phyloP scores from a whole-genome alignment of 2,797 vertebrate genomes.

The Erithacus rubecula region DNA sequence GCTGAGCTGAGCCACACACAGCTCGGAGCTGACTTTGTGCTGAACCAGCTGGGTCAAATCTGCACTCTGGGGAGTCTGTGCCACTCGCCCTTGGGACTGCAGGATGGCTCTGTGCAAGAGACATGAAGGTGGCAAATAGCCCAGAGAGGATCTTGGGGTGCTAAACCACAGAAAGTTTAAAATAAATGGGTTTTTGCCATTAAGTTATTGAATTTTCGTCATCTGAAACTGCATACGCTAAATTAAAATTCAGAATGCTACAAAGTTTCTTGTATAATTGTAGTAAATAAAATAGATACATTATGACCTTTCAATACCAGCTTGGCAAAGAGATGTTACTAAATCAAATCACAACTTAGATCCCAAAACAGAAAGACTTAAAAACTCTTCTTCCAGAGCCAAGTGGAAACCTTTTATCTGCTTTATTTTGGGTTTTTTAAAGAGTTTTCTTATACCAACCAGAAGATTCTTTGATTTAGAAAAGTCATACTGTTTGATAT shows the following conservation, averaged over 20 bases:
- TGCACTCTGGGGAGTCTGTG: not conserved
- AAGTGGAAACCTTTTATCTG: not conserved
- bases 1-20: not conserved
- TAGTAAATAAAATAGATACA: not conserved
- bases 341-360: not conserved
- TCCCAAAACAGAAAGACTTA: not conserved
- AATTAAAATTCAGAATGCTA: not conserved
- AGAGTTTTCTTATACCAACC: not conserved
- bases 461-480: not conserved
- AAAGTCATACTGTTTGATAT: accelerated
- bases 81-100: accelerated
- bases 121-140: not conserved
- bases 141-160: not conserved
- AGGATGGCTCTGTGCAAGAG: not conserved
- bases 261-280: not conserved
- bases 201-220: not conserved
- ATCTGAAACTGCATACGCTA: accelerated
- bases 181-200: not conserved
- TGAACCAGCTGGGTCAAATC: not conserved
- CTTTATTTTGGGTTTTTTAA: not conserved
- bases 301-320: not conserved
- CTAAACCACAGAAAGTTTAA: not conserved
- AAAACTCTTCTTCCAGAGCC: not conserved
- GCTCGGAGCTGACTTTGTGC: not conserved
- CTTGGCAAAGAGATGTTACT: not conserved